Evolutionary conservation across 2,113 vertebrate genomes (phyloP), one percentile per base, ranked within the genome.

Genomic region (Parus major): DNA sequence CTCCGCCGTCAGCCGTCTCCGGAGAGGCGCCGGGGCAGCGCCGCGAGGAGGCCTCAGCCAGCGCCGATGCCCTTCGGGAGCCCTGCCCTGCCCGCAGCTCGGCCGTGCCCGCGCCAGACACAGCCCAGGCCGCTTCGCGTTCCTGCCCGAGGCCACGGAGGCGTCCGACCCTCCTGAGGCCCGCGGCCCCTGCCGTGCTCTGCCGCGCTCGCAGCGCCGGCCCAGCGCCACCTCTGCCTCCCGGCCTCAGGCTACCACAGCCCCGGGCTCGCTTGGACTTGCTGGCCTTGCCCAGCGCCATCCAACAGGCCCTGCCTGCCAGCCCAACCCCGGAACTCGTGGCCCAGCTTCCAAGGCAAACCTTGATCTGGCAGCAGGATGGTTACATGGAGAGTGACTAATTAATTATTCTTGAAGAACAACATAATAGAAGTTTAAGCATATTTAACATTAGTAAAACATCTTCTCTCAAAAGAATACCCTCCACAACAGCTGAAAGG

Each of bases 281-380:
- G 25, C 46, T 10, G 66, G 33, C 71, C 10, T 2, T 3, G 18
- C 77, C 2, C 19, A 39, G 33, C 2, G 0, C 55, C 50, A 0
- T 3, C 24, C 56, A 20, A 5, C 24, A 11, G 39, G 46, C 57
- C 31, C 31, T 4, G 49, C 21, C 33, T 6, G 35, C 52, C 47
- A 5, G 41, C 12, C 6, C 0, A 3, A 20, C 1, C 53, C 12
- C 2, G 3, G 35, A 9, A 16, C 52, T 42, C 3, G 1, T 3
- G 20, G 19, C 17, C 19, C 3, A 1, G 12, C 57, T 57, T 12
- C 31, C 42, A 1, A 2, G 14, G n/a, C n/a, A 44, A 53, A 39
- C 57, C 16, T 1, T 27, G 9, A 11, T 24, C 33, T 4, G 12
- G 4, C 25, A 53, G 47, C 59, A 44, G 25, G 12, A 50, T 5